A percentile compares a stretch with the other conserved stretches of the same genome.
Conservation (phyloP, 2,797 vertebrate genomes). For the Onychomys torridus region DNA sequence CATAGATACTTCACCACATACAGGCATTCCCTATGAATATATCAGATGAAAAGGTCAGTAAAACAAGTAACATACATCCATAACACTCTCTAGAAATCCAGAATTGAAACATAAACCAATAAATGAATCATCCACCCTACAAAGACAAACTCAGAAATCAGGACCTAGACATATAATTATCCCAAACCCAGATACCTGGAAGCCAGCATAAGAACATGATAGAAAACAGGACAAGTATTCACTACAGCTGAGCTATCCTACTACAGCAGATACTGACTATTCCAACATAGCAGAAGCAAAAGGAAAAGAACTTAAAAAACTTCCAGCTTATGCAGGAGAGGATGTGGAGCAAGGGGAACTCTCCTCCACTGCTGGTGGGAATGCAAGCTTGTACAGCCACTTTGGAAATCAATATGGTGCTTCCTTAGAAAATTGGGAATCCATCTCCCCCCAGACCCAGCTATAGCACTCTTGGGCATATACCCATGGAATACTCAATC, state of each 20-base stretch:
- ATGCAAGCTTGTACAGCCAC: no score
- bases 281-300: background rate
- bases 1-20: background rate
- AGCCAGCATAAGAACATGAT: background rate
- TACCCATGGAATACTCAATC: no score
- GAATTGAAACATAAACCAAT: background rate
- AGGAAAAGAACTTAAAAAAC: background rate
- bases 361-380: no score
- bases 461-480: no score
- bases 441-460: no score
- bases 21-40: background rate
- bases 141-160: background rate
- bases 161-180: background rate
- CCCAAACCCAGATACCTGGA: background rate
- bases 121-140: background rate
- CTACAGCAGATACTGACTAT: background rate
- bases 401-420: no score
- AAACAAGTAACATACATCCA: background rate
- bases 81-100: background rate
- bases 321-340: no score
- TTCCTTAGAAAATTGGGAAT: no score
- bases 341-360: no score
- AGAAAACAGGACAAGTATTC: background rate
- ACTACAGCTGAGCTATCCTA: background rate
- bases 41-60: background rate